Base-by-base conservation (phyloP, 2,888 invertebrate species). In the Ennomos fuscantarius region DNA sequence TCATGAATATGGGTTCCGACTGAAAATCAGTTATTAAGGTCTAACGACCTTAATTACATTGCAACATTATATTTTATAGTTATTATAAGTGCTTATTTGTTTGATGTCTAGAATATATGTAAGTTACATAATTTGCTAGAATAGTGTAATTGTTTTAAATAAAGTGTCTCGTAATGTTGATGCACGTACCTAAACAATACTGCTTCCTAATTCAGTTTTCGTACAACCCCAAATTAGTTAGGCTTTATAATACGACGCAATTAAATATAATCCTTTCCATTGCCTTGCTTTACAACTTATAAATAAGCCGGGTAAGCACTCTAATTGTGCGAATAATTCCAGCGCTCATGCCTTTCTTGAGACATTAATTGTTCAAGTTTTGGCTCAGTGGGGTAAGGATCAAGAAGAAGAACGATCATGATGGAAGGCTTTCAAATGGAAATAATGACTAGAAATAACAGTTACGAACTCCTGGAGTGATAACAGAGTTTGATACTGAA, bases 361-460 rank as follows among this genome's bases (percentile, higher is more conserved):
- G 51, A 55, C 60, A 53, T 53, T 76, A 81, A 83, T 78, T 73
- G 75, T 68, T 65, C 61, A 79, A 84, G 79, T 82, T 82, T 73
- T 73, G 72, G 66, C 69, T 72, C 70, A 66, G 60, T 60, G 55
- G 55, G 58, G 56, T 57, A 13, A 47, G 54, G 58, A 53, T 49
- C 50, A 55, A 15, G 50, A 50, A 40, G 49, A 44, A 46, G 49
- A 32, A 46, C 47, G 56, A 63, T 68, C 63, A 60, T 60, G 62
- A 54, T 51, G 54, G 51, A 57, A 55, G 49, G 33, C 49, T 55
- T 57, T 54, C 48, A 57, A 62, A 68, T 67, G 70, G 68, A 76
- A 74, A 76, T 76, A 73, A 77, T 73, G 71, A 70, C 77, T 74
- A 74, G 74, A 71, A 80, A 81, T 83, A 76, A 81, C 79, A 73